Evolutionary conservation across 2,888 invertebrate genomes (phyloP).

Genomic region (Trissolcus brochymenae): DNA sequence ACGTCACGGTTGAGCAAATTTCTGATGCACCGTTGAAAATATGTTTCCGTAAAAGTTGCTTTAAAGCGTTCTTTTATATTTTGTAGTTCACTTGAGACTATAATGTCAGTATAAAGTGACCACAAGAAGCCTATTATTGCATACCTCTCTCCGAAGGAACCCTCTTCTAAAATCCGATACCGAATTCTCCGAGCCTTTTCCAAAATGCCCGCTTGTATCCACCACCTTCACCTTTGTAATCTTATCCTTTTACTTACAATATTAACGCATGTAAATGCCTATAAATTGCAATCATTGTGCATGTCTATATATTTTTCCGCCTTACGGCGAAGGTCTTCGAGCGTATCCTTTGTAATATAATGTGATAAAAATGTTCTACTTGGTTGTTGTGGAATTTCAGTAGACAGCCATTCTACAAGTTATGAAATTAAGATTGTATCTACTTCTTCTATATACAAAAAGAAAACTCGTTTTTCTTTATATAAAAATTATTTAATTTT

Average conservation of each 20-base stretch:
- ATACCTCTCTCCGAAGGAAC: slow-evolving; percentile 41
- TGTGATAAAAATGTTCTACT: slow-evolving; percentile 47
- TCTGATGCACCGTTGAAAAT: slow-evolving; percentile 22
- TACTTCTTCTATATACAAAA: not conserved
- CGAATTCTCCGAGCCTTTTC: slow-evolving; percentile 31
- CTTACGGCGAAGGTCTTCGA: slow-evolving; percentile 29
- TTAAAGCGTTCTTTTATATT: slow-evolving; percentile 43
- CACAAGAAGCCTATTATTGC: slow-evolving; percentile 54
- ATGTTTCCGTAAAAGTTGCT: slow-evolving; percentile 43
- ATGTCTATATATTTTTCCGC: slow-evolving; percentile 32
- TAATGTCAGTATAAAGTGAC: slow-evolving; percentile 54
- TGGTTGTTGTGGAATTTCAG: slow-evolving; percentile 8
- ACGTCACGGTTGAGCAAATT: slow-evolving; percentile 18
- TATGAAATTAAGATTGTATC: not conserved
- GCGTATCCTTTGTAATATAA: slow-evolving; percentile 46
- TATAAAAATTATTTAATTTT: not conserved
- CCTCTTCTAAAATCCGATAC: slow-evolving; percentile 49
- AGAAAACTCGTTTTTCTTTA: not conserved
- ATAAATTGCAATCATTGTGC: slow-evolving; percentile 51
- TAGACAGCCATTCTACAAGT: slow-evolving; percentile 2
- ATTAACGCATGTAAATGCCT: slow-evolving; percentile 49
- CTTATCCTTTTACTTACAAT: slow-evolving; percentile 49
- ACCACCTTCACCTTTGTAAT: slow-evolving; percentile 48
- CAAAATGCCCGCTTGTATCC: slow-evolving; percentile 36
- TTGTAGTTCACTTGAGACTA: slow-evolving; percentile 49